Base-by-base conservation (phyloP, 2,888 invertebrate genomes). In the Metacarcinus magister region DNA sequence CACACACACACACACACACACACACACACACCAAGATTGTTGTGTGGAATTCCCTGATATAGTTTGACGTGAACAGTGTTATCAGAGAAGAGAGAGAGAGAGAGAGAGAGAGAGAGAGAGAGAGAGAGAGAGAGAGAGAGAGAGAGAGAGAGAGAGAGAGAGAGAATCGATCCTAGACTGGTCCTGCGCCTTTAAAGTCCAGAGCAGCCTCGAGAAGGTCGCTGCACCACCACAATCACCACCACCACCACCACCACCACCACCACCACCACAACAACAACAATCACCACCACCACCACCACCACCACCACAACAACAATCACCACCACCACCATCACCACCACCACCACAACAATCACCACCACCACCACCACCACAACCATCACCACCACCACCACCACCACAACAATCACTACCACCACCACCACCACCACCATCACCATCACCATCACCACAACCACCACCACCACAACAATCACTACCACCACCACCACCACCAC, bases 1-100 rank as follows among this genome's bases (percentile, higher is more conserved):
- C 43, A 91, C 91, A 92, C 92, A 92, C 92, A 91, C 43, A 91
- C 43, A 91, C 91, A 91, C 91, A 39, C 91, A 91, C 91, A 91
- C 91, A 93, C 93, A 54, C 93, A 91, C 91, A 91, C 91, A 91
- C 91, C 2, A 43, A 43, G 16, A 82, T 13, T 32, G 32, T 7
- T 2, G 7, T 1, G 7, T 91, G 91, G 91, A 1, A 44, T 43
- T 91, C 91, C 91, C 91, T 44, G 48, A 48, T 91, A 91, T 10
- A 4, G 32, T 32, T 19, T 67, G 67, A 67, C 67, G 67, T 90
- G 4, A 90, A 32, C 13, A n/a, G 10, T 67, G 16, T n/a, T 67
- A 23, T 67, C 67, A 92, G 82, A n/a, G 23, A 82, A 67, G 44
- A 90, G 60, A 95, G 91, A 67, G 75, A 60, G 44, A 92, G 67